Percentiles rank a stretch among this genome's conserved stretches.
These are phyloP conservation scores for Cephalotes varians DNA, from an alignment of 2,888 invertebrate species.

Conservation along the genomic window DNA sequence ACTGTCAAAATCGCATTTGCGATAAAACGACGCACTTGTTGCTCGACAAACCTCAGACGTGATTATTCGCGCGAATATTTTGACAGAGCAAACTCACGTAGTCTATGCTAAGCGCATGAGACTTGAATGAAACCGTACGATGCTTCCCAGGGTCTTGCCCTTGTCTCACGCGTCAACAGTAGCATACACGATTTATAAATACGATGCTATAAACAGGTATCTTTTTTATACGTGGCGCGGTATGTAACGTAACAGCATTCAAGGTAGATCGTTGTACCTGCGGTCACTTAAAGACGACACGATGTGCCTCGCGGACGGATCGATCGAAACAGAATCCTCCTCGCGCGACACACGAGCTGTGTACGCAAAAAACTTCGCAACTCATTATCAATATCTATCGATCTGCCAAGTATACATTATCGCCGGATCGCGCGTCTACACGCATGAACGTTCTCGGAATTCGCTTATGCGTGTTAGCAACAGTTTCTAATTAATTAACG, in stretches of 20 bases:
- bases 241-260: background rate
- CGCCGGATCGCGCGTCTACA: background rate
- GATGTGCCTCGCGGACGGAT: background rate
- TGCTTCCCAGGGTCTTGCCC: background rate
- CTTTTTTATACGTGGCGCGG: background rate
- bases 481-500: constrained; percentile 44
- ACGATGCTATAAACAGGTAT: background rate
- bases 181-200: background rate
- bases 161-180: constrained; percentile 27
- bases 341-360: background rate
- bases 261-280: background rate
- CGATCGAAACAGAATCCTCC: background rate
- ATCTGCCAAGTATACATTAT: background rate
- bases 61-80: constrained; percentile 9
- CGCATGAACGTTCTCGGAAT: background rate
- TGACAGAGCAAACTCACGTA: background rate
- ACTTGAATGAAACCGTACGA: background rate
- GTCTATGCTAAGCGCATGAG: background rate
- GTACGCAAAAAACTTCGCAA: background rate
- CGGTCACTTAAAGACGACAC: background rate
- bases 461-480: constrained; percentile 3
- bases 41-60: constrained; percentile 10
- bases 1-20: background rate
- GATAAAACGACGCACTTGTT: constrained; percentile 30
- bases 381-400: constrained; percentile 9